phyloP scores from a whole-genome alignment of 37 sponge, comb jelly and placozoan genomes.

The Dysidea cf. avara region DNA sequence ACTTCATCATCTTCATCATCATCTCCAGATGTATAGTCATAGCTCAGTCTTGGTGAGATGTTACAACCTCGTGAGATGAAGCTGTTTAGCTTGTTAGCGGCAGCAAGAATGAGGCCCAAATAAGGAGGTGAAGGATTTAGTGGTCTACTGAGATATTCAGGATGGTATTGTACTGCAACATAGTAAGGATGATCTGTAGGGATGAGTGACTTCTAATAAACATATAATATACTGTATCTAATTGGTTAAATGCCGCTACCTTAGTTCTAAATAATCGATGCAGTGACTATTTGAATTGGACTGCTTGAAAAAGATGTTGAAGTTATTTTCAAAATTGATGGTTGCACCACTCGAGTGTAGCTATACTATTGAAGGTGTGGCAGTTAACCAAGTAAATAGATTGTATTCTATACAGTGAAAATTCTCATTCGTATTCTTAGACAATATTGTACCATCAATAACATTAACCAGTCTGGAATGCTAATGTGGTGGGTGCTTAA shows the following conservation, averaged over 20 bases:
- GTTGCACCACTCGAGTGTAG: too few species aligned
- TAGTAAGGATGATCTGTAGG: conserved; percentile 80
- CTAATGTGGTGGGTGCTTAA: too few species aligned
- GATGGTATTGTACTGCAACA: conserved; percentile 92
- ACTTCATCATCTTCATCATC: conserved; percentile 14
- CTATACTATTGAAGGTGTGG: too few species aligned
- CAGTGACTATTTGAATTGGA: too few species aligned
- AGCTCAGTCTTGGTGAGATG: conserved; percentile 60
- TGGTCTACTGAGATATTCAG: conserved; percentile 93
- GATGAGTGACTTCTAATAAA: neutral
- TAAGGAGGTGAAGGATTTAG: conserved; percentile 92
- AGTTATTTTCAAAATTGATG: too few species aligned
- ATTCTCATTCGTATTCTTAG: too few species aligned
- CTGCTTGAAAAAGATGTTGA: neutral
- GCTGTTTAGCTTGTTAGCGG: conserved; percentile 53
- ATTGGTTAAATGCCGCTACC: neutral
- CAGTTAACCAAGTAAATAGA: too few species aligned
- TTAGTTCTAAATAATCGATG: too few species aligned
- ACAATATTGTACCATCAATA: too few species aligned
- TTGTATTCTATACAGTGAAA: too few species aligned
- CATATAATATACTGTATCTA: neutral
- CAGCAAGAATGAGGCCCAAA: conserved; percentile 89
- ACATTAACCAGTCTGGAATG: too few species aligned
- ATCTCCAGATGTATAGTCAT: conserved; percentile 32
- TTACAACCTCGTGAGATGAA: conserved; percentile 50